These are phyloP conservation scores for Coptodon rendalli DNA, from an alignment of 2,113 vertebrate species.

Conservation along the genomic window DNA sequence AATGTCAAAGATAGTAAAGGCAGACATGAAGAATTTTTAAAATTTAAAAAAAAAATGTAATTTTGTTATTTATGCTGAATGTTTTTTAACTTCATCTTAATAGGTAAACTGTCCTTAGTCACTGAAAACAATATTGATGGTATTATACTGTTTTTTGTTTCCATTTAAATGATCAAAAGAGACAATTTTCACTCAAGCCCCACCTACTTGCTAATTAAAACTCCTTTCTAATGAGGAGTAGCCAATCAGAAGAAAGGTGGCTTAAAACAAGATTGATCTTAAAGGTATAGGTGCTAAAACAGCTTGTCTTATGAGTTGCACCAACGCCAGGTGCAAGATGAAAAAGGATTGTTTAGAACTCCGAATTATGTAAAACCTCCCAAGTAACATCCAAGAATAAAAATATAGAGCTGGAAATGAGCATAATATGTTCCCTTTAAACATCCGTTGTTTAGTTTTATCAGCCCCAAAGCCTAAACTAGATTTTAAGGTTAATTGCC, in stretches of 20 bases:
- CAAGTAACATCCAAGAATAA: neutral
- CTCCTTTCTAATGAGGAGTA: neutral
- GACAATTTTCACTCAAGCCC: neutral
- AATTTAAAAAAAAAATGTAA: rapidly evolving
- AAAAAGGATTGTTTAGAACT: neutral
- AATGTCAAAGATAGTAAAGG: rapidly evolving
- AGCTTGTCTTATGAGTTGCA: neutral
- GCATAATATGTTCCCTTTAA: neutral
- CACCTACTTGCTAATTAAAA: neutral
- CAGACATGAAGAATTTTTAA: neutral
- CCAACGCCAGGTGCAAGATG: neutral
- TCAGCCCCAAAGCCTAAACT: neutral
- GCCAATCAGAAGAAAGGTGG: neutral
- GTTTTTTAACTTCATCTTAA: rapidly evolving
- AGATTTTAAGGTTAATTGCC: neutral
- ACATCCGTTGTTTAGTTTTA: neutral
- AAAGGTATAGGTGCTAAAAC: neutral
- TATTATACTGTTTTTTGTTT: neutral
- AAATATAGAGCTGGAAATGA: neutral
- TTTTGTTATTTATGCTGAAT: neutral
- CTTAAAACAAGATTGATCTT: neutral
- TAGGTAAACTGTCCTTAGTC: neutral
- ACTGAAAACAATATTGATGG: neutral
- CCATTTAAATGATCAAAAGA: neutral
- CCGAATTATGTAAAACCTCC: neutral